Percentiles rank a stretch among this genome's conserved stretches.
Evolutionary conservation across 1,140 invertebrate species (phyloP).

Genomic region (Heliconius melpomene): DNA sequence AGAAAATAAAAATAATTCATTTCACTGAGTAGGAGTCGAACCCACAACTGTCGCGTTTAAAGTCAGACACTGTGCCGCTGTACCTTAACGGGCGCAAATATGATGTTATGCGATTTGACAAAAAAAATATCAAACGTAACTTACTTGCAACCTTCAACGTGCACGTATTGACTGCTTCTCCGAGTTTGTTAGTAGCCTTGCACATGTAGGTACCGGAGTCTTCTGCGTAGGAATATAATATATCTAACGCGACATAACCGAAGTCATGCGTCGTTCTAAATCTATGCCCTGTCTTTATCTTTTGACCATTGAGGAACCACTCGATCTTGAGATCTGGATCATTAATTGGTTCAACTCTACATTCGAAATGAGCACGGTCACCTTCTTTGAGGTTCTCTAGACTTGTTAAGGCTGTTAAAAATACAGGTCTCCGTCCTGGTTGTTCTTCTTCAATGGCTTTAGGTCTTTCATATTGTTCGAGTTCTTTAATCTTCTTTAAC

Average conservation of each 20-base stretch:
- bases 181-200: slow-evolving; percentile 94
- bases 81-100: too few species aligned
- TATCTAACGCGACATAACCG: slow-evolving; percentile 96
- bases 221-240: slow-evolving; percentile 95
- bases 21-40: too few species aligned
- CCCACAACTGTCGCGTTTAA: too few species aligned
- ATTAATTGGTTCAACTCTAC: slow-evolving; percentile 96
- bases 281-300: slow-evolving; percentile 90
- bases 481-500: slow-evolving; percentile 92
- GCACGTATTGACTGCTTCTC: slow-evolving; percentile 96
- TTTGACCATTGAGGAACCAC: slow-evolving; percentile 95
- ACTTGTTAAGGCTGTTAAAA: slow-evolving; percentile 92
- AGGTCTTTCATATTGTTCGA: slow-evolving; percentile 91
- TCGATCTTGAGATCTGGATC: slow-evolving; percentile 97
- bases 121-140: slow-evolving; percentile 38
- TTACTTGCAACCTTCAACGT: slow-evolving; percentile 90
- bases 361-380: slow-evolving; percentile 96
- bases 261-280: slow-evolving; percentile 97
- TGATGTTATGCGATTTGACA: too few species aligned
- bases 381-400: slow-evolving; percentile 94
- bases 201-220: slow-evolving; percentile 97
- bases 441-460: slow-evolving; percentile 89
- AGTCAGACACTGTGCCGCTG: too few species aligned
- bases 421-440: slow-evolving; percentile 90
- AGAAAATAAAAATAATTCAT: too few species aligned